Percentiles rank a stretch among this genome's conserved stretches.
These are phyloP conservation scores for Hafferia zeledoni DNA, from an alignment of 2,797 vertebrate genomes.

Conservation along the genomic window DNA sequence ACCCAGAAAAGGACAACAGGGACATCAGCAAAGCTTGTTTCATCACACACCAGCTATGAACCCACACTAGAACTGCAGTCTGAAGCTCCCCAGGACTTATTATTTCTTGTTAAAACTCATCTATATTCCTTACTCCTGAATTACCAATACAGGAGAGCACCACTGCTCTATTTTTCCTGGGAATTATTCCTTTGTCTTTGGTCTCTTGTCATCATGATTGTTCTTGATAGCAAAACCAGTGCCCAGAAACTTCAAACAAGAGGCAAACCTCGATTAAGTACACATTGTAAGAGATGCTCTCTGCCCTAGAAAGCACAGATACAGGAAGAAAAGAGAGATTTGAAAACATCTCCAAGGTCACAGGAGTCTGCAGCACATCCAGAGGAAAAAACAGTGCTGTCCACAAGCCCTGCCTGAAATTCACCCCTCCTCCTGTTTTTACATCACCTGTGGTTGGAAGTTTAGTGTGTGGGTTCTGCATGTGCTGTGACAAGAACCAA, in stretches of 20 bases:
- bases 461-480: background rate
- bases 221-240: conserved; percentile 19
- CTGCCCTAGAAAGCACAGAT: background rate
- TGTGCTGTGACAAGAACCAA: background rate
- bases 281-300: background rate
- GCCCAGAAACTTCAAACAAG: background rate
- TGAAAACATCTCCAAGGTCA: conserved; percentile 16
- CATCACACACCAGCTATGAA: background rate
- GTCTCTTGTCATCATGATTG: background rate
- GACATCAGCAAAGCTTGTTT: background rate
- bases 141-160: background rate
- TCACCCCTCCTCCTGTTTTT: background rate
- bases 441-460: background rate
- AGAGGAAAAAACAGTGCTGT: background rate
- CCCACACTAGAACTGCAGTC: background rate
- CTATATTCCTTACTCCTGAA: background rate
- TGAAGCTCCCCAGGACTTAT: background rate
- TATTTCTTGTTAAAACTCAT: background rate
- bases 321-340: background rate
- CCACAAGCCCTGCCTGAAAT: background rate
- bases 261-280: background rate
- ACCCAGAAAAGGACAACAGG: background rate
- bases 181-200: background rate
- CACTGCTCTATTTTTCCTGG: background rate
- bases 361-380: background rate